Percentiles rank a stretch among this genome's conserved stretches.
These are phyloP conservation scores for Timema podura DNA, from an alignment of 2,888 invertebrate species.

Conservation along the genomic window DNA sequence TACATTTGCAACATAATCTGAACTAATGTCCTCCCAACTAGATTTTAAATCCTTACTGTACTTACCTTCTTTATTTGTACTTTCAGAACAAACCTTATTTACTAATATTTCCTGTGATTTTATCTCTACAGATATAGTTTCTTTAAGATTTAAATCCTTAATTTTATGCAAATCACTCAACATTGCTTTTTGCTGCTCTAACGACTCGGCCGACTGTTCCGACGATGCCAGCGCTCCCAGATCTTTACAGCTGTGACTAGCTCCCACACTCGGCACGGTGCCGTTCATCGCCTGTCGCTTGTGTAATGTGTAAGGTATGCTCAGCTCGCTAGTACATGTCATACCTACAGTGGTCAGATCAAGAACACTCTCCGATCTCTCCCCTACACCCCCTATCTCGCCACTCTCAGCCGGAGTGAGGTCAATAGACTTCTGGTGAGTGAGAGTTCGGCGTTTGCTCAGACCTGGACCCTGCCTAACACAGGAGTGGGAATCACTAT, in stretches of 20 bases:
- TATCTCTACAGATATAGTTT: no score
- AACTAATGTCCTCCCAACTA: no score
- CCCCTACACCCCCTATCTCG: conserved; percentile 60
- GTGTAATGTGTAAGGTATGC: conserved; percentile 80
- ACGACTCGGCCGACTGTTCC: no score
- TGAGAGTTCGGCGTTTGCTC: conserved; percentile 66
- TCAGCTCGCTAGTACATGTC: conserved; percentile 53
- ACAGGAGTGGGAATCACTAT: conserved; percentile 80
- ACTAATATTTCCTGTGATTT: no score
- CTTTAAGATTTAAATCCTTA: no score
- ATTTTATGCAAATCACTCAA: conserved; percentile 17
- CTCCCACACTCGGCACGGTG: conserved; percentile 52
- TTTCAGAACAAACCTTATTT: no score
- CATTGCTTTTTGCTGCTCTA: conserved; percentile 8
- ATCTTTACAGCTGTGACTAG: no score
- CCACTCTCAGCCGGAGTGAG: conserved; percentile 80
- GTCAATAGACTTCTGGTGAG: conserved; percentile 83
- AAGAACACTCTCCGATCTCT: conserved; percentile 46
- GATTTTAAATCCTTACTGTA: no score
- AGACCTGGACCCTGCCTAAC: conserved; percentile 32
- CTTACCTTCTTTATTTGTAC: no score
- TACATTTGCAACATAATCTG: no score
- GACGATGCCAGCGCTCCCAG: no score
- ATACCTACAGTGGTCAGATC: conserved; percentile 48
- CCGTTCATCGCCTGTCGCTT: conserved; percentile 84